phyloP scores from a whole-genome alignment of 1,140 invertebrate species.

The Drosophila murphyi region DNA sequence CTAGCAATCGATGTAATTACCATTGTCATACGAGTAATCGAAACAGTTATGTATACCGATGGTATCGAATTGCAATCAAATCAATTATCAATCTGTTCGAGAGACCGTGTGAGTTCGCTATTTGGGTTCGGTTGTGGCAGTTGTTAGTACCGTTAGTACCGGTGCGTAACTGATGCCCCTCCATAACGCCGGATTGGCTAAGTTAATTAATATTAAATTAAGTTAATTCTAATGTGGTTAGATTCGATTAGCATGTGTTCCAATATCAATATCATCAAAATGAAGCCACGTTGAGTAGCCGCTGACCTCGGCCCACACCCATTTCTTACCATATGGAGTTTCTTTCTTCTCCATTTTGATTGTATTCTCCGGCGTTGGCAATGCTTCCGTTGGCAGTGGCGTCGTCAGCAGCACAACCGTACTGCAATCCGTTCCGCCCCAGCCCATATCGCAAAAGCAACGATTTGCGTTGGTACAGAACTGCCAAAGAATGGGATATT shows the following conservation, averaged over 20 bases:
- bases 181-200: constrained; percentile 41
- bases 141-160: constrained; percentile 13
- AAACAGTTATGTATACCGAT: constrained; percentile 47
- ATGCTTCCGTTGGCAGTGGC: constrained; percentile 85
- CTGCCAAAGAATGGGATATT: constrained; percentile 85
- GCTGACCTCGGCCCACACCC: constrained; percentile 18
- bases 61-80: constrained; percentile 67
- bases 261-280: constrained; percentile 2
- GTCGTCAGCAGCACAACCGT: constrained; percentile 89
- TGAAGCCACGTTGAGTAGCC: background rate
- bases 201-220: constrained; percentile 38
- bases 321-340: constrained; percentile 94
- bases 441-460: constrained; percentile 95
- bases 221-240: constrained; percentile 21
- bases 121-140: constrained; percentile 24
- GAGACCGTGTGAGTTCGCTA: constrained; percentile 55
- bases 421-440: constrained; percentile 95
- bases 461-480: constrained; percentile 96
- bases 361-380: constrained; percentile 83
- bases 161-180: constrained; percentile 32
- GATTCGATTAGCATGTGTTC: constrained; percentile 24
- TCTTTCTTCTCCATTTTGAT: constrained; percentile 93
- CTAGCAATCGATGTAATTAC: constrained; percentile 71
- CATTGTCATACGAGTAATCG: constrained; percentile 82
- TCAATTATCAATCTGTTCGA: constrained; percentile 60